Evolutionary conservation across 53 echinoderm and acorn worm species (phyloP), one percentile per base, ranked within the genome.

Genomic region (Holothuria leucospilota): DNA sequence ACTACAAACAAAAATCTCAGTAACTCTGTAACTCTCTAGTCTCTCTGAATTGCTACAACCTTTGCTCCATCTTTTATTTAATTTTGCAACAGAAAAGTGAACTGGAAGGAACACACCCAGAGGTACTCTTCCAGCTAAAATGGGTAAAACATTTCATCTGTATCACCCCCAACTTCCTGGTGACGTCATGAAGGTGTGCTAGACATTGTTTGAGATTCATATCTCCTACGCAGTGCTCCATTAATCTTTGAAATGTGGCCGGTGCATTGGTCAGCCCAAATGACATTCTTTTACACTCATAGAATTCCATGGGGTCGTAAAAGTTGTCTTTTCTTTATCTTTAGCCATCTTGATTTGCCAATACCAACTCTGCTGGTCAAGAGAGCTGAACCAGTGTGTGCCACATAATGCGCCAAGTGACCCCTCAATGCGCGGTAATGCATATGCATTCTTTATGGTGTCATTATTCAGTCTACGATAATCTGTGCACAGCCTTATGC

Each of bases 221-320:
- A 4, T 90, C 90, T 2, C 90, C 86, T 20, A 90, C 56, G n/a
- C 90, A 85, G 30, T 58, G 53, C 28, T 90, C 86, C 90, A 90
- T 90, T 15, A 85, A 77, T 11, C 86, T 62, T 39, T 90, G 86
- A 28, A 90, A 90, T 11, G 86, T 86, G 20, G 85, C 68, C 0
- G 86, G 90, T n/a, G 89, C 85, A 59, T 89, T 85, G 20, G 65
- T 75, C 10, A 89, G 64, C 9, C 89, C 89, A 28, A 88, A 90
- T 6, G 90, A 80, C 86, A 90, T 85, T 4, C 80, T 70, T 49
- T 90, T 85, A 77, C 85, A 85, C 24, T 85, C 86, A 63, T 63
- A 90, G 59, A 84, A 85, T 25, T 85, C 89, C 39, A 89, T 62
- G 39, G 85, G 85, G 89, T 78, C 46, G 68, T 85, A 16, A 65